These are phyloP conservation scores for Drosophila rubida DNA, from an alignment of 2,888 invertebrate genomes.

Conservation along the genomic window DNA sequence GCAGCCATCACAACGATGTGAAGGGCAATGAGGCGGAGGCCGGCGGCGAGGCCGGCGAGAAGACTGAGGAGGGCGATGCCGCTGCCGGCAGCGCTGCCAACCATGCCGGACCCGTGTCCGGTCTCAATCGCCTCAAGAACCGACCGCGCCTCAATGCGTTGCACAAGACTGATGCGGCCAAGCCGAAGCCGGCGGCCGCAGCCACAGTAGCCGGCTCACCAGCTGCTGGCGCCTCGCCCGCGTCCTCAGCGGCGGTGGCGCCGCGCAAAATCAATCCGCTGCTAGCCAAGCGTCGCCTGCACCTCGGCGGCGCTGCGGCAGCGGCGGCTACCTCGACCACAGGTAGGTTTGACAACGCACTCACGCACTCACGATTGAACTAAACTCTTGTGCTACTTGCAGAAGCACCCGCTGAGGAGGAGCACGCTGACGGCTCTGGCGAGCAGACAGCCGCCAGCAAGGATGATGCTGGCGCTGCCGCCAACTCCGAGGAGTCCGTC, in stretches of 20 bases:
- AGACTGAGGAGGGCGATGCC: constrained; percentile 63
- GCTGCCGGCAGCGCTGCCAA: constrained; percentile 42
- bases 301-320: constrained; percentile 84
- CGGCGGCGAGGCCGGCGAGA: constrained; percentile 47
- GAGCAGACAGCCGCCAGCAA: constrained; percentile 62
- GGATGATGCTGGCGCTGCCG: constrained; percentile 54
- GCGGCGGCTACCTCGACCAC: constrained; percentile 81
- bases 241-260: constrained; percentile 58
- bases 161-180: constrained; percentile 83
- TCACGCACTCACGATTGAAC: too few relatives aligned
- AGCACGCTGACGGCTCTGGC: constrained; percentile 51
- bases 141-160: constrained; percentile 83
- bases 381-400: not conserved
- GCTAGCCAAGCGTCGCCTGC: constrained; percentile 83
- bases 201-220: constrained; percentile 38
- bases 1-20: constrained; percentile 80
- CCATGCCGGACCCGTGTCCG: constrained; percentile 65
- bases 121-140: constrained; percentile 83
- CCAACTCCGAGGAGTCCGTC: constrained; percentile 56
- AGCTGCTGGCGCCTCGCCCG: constrained; percentile 38
- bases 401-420: constrained; percentile 66
- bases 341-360: too few relatives aligned
- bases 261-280: constrained; percentile 84
- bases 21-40: constrained; percentile 64
- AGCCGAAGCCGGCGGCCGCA: constrained; percentile 70